Evolutionary conservation across 2,113 vertebrate species (phyloP).

Genomic region (Mustelus asterias): DNA sequence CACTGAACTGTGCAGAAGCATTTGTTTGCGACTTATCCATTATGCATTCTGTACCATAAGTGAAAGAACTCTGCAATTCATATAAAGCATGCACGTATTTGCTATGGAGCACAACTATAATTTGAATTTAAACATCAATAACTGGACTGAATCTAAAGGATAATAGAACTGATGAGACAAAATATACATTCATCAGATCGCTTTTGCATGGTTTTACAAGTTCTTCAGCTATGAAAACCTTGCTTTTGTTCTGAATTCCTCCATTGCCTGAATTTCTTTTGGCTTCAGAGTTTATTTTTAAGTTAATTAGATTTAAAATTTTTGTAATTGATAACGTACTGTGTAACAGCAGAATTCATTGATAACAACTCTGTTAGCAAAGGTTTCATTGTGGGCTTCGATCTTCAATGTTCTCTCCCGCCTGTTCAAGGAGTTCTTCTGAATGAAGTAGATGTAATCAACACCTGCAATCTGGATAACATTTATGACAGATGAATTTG

Average conservation of each 20-base stretch:
- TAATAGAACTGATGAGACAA: not conserved
- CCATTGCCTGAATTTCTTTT: not conserved
- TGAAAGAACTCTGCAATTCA: not conserved
- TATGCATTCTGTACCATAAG: not conserved
- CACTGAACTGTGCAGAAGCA: too few relatives aligned
- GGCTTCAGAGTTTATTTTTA: not conserved
- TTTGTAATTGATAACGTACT: constrained; percentile 57
- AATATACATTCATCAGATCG: not conserved
- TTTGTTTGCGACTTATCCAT: not conserved
- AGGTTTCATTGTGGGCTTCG: constrained; percentile 91
- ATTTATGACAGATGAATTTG: not conserved
- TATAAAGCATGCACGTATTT: not conserved
- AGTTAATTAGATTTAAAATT: not conserved
- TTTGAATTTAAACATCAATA: not conserved
- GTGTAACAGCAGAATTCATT: constrained; percentile 88
- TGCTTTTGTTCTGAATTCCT: not conserved
- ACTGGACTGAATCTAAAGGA: not conserved
- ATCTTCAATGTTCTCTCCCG: constrained; percentile 87
- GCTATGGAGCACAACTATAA: not conserved
- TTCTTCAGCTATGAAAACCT: not conserved
- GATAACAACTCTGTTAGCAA: constrained; percentile 88
- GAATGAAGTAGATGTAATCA: constrained; percentile 91
- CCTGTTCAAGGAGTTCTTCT: constrained; percentile 86
- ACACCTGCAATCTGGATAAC: constrained; percentile 80
- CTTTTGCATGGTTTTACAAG: not conserved